Evolutionary conservation across 2,888 invertebrate species (phyloP), one percentile per base, ranked within the genome.

Genomic region (Drosophila suboccidentalis): DNA sequence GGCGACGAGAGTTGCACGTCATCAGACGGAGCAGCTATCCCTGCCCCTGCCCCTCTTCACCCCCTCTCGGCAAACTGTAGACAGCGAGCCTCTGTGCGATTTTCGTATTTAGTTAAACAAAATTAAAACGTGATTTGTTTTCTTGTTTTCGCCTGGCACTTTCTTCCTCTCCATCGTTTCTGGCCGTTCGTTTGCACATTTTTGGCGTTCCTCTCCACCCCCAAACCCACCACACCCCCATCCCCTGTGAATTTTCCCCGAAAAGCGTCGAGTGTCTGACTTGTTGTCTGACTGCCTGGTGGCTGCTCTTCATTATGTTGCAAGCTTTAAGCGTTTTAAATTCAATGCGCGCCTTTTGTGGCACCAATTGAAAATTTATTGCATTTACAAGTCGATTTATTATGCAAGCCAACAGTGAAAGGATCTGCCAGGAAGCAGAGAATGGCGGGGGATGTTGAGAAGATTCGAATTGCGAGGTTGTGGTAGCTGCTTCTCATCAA

Each of bases 101-200:
- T 90, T 91, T 90, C 86, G 89, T 83, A 87, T 89, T 90, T 89
- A 90, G 90, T 89, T 89, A 90, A 91, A 91, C 89, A 89, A 91
- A 91, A 91, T 91, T 91, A 91, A 90, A 91, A 91, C 90, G 89
- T 90, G 89, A 91, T 91, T 91, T 91, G 91, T 90, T 91, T 89
- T 89, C 90, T 89, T 91, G 85, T 84, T 90, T 86, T 85, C 85
- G 82, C 80, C 83, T 70, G 76, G 67, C 83, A 78, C 78, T 85
- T 78, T 53, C 75, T 51, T 43, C 57, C 65, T 47, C 64, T 13
- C 19, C 22, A 19, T 1, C 43, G 43, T 19, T 19, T 11, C 43
- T 43, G 43, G 43, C 13, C 57, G 53, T 71, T 61, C 71, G 69
- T 74, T 84, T 73, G 77, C 75, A 75, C 73, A 81, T 80, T 85